Evolutionary conservation across 2,797 vertebrate species (phyloP), one percentile per base, ranked within the genome.

Genomic region (Pampus argenteus): DNA sequence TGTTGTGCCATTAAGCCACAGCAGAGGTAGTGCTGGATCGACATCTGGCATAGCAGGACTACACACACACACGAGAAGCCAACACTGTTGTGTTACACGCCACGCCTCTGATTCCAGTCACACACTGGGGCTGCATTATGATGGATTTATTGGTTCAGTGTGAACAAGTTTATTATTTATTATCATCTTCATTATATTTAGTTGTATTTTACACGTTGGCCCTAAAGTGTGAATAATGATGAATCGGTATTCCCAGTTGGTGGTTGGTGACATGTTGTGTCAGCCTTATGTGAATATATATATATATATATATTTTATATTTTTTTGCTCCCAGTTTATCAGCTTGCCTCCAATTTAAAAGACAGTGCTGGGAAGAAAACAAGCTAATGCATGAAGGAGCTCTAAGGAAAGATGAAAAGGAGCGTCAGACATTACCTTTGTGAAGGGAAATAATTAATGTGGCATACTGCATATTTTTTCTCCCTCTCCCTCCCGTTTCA

Each of bases 311-410:
- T n/a, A n/a, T n/a, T n/a, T n/a, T n/a, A n/a, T n/a, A n/a, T 80
- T 71, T 68, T 44, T 17, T 18, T 44, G 40, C 40, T 62, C 47
- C 14, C 25, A 55, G 45, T 63, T 82, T 86, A 76, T 84, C 63
- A 61, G 54, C 40, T 59, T 26, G 42, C 26, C 47, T 79, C 52
- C 76, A 76, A 89, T 84, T 86, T 86, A 71, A 77, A 89, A 83
- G 45, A 74, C 48, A 71, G 67, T 62, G 54, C 61, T 68, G 59
- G 52, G 52, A 81, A 66, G 48, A 79, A 83, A 87, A 85, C 66
- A 56, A 71, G 69, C 36, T 69, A 75, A 88, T 82, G 78, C 62
- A 82, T 47, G 57, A 84, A 60, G 49, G 23, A 77, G 76, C 65
- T 36, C 20, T 54, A 66, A 67, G 65, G 36, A 54, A 52, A 73